phyloP scores from a whole-genome alignment of 92 coral and sea anemone genomes.

The Hydrozoanthus gracilis region DNA sequence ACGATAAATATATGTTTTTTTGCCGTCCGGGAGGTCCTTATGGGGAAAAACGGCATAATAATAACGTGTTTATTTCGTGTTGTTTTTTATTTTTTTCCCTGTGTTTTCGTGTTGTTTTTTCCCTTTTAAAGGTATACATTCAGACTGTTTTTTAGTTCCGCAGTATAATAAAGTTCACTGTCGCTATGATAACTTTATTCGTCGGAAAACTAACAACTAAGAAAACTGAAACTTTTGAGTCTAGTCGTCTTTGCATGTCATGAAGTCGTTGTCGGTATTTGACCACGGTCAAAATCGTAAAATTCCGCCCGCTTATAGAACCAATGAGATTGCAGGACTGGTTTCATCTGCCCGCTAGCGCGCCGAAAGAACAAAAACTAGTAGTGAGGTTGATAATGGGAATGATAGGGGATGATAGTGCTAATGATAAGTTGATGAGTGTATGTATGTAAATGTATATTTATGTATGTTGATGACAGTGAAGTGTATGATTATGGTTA shows the following conservation, averaged over 20 bases:
- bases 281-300: too few relatives aligned
- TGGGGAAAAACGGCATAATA: too few relatives aligned
- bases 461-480: slow-evolving; percentile 79
- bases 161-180: slow-evolving; percentile 7
- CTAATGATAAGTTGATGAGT: background rate
- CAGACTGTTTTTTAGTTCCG: slow-evolving; percentile 11
- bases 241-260: too few relatives aligned
- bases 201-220: slow-evolving; percentile 12
- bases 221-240: background rate
- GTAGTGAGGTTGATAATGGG: background rate
- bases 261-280: too few relatives aligned
- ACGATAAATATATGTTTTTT: too few relatives aligned
- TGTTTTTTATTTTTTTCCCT: too few relatives aligned
- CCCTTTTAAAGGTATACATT: slow-evolving; percentile 3
- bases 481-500: slow-evolving; percentile 72
- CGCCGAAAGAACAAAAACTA: slow-evolving; percentile 13
- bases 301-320: too few relatives aligned
- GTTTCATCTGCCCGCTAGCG: slow-evolving; percentile 15
- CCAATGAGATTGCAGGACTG: too few relatives aligned
- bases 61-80: too few relatives aligned
- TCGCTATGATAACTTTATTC: slow-evolving; percentile 6
- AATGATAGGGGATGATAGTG: background rate
- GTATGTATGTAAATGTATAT: background rate
- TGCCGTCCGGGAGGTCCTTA: too few relatives aligned
- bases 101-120: too few relatives aligned